Conservation (phyloP, 1,140 invertebrate genomes). For the Riptortus pedestris region DNA sequence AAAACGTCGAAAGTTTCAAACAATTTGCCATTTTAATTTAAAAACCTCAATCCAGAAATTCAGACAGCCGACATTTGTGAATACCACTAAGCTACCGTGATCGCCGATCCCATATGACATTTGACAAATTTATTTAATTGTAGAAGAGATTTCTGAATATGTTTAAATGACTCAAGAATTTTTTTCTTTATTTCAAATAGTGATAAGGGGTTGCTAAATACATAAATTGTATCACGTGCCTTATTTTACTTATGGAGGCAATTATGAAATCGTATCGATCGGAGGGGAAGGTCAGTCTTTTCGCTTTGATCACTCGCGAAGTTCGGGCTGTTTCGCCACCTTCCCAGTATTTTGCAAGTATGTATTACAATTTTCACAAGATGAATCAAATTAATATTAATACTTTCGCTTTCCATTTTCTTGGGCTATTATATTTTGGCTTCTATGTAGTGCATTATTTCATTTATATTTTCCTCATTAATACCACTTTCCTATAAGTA, state of each 20-base stretch:
- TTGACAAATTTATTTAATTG: neutral
- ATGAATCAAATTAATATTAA: neutral
- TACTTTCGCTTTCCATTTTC: neutral
- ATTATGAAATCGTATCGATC: too few relatives aligned
- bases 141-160: neutral
- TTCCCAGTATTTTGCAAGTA: neutral
- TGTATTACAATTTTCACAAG: neutral
- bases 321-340: neutral
- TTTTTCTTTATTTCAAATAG: neutral
- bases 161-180: neutral
- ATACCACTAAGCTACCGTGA: neutral
- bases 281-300: neutral
- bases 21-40: neutral
- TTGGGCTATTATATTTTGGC: too few relatives aligned
- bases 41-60: neutral
- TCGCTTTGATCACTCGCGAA: neutral
- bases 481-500: neutral
- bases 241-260: neutral
- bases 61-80: conserved; percentile 7
- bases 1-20: neutral
- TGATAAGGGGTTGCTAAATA: neutral
- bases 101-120: neutral
- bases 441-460: too few relatives aligned
- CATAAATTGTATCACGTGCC: neutral
- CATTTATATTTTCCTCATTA: neutral